phyloP scores from a whole-genome alignment of 2,797 vertebrate species.

The Phoeniculus purpureus region DNA sequence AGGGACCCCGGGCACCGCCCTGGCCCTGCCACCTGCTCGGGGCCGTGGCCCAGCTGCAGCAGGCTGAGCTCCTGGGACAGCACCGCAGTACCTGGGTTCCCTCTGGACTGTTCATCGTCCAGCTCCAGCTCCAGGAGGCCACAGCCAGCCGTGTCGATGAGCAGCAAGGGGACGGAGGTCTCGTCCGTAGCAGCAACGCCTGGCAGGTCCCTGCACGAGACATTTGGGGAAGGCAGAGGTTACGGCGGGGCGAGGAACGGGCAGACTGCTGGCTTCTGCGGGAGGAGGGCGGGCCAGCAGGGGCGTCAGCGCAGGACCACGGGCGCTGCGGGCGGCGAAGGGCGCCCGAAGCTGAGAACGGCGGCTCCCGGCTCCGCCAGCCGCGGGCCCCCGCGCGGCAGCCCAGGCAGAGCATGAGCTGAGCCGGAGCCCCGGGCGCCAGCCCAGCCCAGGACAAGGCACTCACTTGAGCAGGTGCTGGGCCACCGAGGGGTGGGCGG shows the following conservation, averaged over 20 bases:
- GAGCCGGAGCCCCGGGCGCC: no score
- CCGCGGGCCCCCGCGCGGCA: no score
- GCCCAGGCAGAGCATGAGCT: no score
- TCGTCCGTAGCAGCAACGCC: constrained; percentile 86
- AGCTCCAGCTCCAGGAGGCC: constrained; percentile 90
- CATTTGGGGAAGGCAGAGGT: background rate
- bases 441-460: accelerated
- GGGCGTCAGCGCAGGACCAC: accelerated
- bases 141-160: constrained; percentile 93
- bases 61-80: background rate
- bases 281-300: background rate
- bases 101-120: constrained; percentile 91
- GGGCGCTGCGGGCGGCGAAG: background rate
- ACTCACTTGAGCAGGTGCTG: constrained; percentile 89
- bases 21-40: background rate
- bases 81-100: constrained; percentile 83
- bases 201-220: constrained; percentile 84
- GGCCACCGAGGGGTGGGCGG: constrained; percentile 88
- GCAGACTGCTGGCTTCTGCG: background rate
- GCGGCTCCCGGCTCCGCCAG: no score
- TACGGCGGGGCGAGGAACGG: no score
- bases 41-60: accelerated
- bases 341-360: no score
- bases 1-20: background rate
- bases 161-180: constrained; percentile 85